A percentile compares a stretch with the other conserved stretches of the same genome.
phyloP scores from a whole-genome alignment of 1,140 invertebrate genomes.

The Vanessa atalanta region DNA sequence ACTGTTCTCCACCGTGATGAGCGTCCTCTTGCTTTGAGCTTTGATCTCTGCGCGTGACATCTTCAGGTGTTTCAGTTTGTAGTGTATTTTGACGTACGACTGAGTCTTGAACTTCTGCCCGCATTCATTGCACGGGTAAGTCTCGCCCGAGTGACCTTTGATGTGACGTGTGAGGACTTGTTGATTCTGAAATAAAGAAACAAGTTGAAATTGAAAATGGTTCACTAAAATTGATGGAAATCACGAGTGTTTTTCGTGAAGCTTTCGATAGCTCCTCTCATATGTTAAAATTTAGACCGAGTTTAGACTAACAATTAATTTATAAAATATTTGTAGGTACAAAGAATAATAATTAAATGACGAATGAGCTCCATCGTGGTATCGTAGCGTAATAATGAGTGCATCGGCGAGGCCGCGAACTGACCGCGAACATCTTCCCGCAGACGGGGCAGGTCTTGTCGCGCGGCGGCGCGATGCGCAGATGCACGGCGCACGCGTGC shows the following conservation, averaged over 20 bases:
- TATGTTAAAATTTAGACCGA: background rate
- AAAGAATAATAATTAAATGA: too few relatives aligned
- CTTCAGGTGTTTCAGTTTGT: constrained; percentile 54
- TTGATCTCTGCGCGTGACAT: constrained; percentile 54
- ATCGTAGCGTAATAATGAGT: too few relatives aligned
- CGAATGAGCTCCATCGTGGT: too few relatives aligned
- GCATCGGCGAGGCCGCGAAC: constrained; percentile 6
- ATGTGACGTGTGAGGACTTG: constrained; percentile 54
- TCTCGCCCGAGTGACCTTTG: constrained; percentile 45
- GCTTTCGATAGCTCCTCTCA: background rate
- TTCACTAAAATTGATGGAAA: background rate
- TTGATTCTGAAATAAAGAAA: constrained; percentile 47
- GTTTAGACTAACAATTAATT: too few relatives aligned
- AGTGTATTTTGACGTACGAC: constrained; percentile 55
- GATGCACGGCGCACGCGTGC: constrained; percentile 42
- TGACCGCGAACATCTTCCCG: constrained; percentile 50
- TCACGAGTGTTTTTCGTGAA: background rate
- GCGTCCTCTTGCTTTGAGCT: constrained; percentile 38
- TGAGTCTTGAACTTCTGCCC: constrained; percentile 53
- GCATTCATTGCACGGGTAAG: constrained; percentile 53
- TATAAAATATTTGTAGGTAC: too few relatives aligned
- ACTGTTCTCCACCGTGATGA: constrained; percentile 38
- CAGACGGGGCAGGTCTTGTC: constrained; percentile 47
- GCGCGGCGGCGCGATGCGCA: constrained; percentile 36
- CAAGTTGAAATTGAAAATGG: background rate